Conservation (phyloP, 2,113 vertebrate species). For the Leucosticte australis region DNA sequence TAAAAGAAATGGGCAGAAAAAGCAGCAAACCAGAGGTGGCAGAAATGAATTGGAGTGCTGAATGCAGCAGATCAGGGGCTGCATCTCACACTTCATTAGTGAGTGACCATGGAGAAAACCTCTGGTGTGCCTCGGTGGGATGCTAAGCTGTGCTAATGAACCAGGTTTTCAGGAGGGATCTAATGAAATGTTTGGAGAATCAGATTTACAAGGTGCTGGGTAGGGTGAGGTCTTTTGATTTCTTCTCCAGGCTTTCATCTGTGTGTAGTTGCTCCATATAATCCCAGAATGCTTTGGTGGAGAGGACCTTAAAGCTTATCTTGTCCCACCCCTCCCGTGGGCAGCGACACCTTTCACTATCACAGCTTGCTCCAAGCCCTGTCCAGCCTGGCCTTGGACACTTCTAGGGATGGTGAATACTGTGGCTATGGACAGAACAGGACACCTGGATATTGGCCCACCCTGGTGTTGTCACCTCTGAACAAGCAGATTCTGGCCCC, state of each 20-base stretch:
- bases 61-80: not conserved
- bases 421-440: not conserved
- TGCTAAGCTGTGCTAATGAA: not conserved
- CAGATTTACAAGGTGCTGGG: not conserved
- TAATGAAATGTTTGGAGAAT: not conserved
- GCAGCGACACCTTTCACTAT: not conserved
- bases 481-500: not conserved
- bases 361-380: not conserved
- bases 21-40: not conserved
- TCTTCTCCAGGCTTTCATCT: not conserved
- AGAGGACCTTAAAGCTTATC: not conserved
- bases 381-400: not conserved
- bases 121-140: not conserved
- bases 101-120: not conserved
- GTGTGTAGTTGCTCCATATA: not conserved
- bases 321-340: not conserved
- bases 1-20: not conserved
- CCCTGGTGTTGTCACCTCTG: not conserved
- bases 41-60: not conserved
- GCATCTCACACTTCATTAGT: not conserved
- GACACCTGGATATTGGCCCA: not conserved
- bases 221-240: not conserved
- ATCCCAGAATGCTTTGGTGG: not conserved
- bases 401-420: not conserved
- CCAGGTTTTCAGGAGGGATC: fast-evolving